A percentile compares a stretch with the other conserved stretches of the same genome.
phyloP scores from a whole-genome alignment of 1,140 invertebrate species.

The Aphis craccivora region DNA sequence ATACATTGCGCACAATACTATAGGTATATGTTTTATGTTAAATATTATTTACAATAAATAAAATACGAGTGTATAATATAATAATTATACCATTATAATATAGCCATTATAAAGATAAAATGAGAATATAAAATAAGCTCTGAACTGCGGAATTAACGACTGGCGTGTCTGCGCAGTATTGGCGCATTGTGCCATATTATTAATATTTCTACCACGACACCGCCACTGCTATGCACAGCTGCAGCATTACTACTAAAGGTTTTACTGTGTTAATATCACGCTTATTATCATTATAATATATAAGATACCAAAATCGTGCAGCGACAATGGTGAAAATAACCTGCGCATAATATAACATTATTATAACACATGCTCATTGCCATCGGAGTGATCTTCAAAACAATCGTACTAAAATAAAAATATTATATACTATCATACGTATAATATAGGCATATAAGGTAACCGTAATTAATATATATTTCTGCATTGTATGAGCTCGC shows the following conservation, averaged over 20 bases:
- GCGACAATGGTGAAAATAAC: background rate
- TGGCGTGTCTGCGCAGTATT: constrained; percentile 2
- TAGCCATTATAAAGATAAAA: background rate
- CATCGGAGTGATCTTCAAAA: background rate
- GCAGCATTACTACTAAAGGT: background rate
- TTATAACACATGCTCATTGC: background rate
- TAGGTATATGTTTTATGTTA: background rate
- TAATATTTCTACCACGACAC: background rate
- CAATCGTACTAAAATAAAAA: background rate
- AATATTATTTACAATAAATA: background rate
- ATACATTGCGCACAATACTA: background rate
- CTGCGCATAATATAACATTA: background rate
- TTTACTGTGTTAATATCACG: background rate
- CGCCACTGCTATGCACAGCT: background rate
- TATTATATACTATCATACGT: too few relatives aligned
- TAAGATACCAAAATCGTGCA: background rate
- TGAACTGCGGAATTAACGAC: background rate
- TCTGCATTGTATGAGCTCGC: too few relatives aligned
- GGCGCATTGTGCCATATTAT: constrained; percentile 12
- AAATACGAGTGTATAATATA: background rate
- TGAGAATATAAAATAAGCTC: background rate
- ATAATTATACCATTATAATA: background rate
- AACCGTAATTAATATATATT: background rate
- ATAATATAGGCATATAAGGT: background rate
- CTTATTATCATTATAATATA: background rate